Evolutionary conservation across 2,888 invertebrate species (phyloP).

Genomic region (Nymphalis c-album): DNA sequence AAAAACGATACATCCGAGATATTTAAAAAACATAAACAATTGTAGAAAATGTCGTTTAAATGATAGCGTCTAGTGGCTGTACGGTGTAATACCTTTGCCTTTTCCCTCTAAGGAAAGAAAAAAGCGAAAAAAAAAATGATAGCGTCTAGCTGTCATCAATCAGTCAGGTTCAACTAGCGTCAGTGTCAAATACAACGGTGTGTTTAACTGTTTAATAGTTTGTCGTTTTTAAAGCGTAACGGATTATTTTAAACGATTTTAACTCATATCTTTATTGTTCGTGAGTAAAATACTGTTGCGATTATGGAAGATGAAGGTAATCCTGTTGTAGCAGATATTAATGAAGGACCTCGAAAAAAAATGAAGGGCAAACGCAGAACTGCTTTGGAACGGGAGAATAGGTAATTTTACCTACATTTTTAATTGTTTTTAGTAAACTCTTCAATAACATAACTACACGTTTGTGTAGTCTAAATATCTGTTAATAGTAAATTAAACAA

Average conservation of each 20-base stretch:
- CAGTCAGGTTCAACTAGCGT: background rate
- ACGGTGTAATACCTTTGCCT: no score
- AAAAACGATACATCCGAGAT: background rate
- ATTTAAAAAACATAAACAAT: constrained; percentile 15
- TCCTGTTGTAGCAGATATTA: constrained; percentile 8
- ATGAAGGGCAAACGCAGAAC: background rate
- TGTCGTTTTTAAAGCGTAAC: background rate
- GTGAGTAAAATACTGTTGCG: constrained; percentile 7
- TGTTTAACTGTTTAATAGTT: background rate
- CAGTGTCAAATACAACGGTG: no score
- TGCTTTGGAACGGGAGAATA: background rate
- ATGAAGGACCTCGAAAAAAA: constrained; percentile 10
- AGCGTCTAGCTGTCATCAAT: constrained; percentile 1
- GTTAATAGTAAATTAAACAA: no score
- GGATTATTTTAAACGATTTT: background rate
- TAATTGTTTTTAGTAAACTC: constrained; percentile 14
- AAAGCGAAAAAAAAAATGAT: no score
- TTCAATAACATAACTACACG: no score
- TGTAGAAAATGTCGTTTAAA: constrained; percentile 8
- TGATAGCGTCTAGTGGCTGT: no score
- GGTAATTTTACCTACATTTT: no score
- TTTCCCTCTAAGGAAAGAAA: no score
- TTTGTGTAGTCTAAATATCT: no score
- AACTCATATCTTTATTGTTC: constrained; percentile 1
- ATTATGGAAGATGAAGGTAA: constrained; percentile 10